Conservation (phyloP, 2,888 invertebrate species). For the Lasioglossum malachurum region DNA sequence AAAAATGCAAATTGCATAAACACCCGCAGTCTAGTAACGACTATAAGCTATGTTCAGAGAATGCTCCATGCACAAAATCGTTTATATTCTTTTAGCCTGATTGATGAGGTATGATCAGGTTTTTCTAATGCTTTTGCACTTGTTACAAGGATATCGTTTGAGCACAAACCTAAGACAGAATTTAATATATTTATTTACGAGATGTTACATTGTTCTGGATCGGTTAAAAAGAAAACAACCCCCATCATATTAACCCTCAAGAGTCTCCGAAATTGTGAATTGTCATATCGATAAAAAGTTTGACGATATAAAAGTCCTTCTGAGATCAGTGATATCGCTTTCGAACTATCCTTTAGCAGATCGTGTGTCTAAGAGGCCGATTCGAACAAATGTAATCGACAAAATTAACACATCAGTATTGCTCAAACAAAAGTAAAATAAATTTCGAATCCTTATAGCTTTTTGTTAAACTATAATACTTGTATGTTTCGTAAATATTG, state of each 20-base stretch:
- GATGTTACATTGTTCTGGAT: not conserved
- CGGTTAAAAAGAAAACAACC: conserved; percentile 38
- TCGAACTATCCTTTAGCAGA: conserved; percentile 3
- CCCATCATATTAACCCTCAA: conserved; percentile 26
- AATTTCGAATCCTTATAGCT: conserved; percentile 17
- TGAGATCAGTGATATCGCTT: conserved; percentile 57
- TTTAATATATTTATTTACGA: not conserved
- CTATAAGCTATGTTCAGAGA: not conserved
- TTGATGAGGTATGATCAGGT: not conserved
- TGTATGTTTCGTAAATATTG: conserved; percentile 24
- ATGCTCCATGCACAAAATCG: not conserved
- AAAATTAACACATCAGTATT: not conserved
- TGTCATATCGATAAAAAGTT: conserved; percentile 31
- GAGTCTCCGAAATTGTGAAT: conserved; percentile 34
- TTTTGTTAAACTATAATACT: conserved; percentile 8
- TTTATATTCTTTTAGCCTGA: not conserved
- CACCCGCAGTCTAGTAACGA: not conserved
- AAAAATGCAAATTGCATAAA: too few relatives aligned
- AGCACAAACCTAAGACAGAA: not conserved
- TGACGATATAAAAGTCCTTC: conserved; percentile 10
- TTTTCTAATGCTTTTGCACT: not conserved
- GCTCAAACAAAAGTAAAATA: not conserved
- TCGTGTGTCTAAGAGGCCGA: not conserved
- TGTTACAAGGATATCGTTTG: not conserved
- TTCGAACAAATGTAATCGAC: not conserved